Base-by-base conservation (phyloP, 2,113 vertebrate genomes). In the Pholis gunnellus region DNA sequence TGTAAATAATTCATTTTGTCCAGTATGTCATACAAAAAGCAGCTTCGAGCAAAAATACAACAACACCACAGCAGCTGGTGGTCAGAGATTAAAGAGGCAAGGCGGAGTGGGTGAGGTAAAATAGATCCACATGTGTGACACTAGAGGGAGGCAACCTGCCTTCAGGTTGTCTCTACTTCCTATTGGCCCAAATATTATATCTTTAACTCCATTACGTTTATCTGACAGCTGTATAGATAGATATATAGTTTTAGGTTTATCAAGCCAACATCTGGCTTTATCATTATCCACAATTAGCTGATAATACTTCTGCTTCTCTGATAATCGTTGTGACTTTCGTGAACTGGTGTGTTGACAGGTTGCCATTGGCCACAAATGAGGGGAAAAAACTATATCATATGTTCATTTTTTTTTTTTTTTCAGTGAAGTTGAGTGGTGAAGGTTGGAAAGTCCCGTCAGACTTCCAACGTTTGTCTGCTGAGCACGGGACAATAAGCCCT, bases 361-460 rank as follows among this genome's bases (percentile, higher is more conserved):
- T 46, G 34, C 17, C 20, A 52, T 5, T 22, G 46, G 22, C 9
- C 13, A 27, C 13, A 67, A 44, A 22, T 42, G 7, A 36, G 25
- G 15, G 61, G 13, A 75, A 66, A 78, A 66, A 29, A 67, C 46
- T 38, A 1, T 56, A 36, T 78, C 4, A 50, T 4, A 2, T 5
- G 76, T 52, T 34, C 34, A 34, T 34, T 38, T 54, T 0, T 1
- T 27, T 66, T 66, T 52, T 52, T 57, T 60, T 50, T 60, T 52
- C 38, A 9, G 8, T 27, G 15, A 27, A 36, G 48, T 15, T 15
- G 31, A 52, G 54, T 9, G 22, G 0, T 5, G 65, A 64, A 40
- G 65, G 46, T 66, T 84, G 91, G 92, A 92, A 94, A 94, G 89
- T 92, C 90, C 93, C 91, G 8, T 81, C 65, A 69, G 73, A 79